Evolutionary conservation across 2,797 vertebrate genomes (phyloP).

Genomic region (Garrulus glandarius): DNA sequence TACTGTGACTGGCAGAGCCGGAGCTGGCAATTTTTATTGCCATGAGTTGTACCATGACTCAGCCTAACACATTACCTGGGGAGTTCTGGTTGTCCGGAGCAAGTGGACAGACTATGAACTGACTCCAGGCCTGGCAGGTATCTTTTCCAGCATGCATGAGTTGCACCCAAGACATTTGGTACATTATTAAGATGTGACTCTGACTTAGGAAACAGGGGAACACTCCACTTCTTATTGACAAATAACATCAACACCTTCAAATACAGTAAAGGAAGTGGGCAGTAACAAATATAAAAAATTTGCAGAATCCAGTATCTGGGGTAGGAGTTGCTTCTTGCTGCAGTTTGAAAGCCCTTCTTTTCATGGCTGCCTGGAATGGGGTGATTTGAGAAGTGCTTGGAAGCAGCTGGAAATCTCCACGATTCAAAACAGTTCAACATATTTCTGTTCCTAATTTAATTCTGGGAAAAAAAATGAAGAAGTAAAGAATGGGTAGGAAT

Average conservation of each 20-base stretch:
- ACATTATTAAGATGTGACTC: neutral
- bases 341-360: neutral
- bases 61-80: neutral
- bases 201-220: neutral
- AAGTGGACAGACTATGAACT: neutral
- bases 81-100: neutral
- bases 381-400: neutral
- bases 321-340: neutral
- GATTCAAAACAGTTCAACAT: neutral
- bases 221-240: neutral
- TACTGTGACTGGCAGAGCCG: neutral
- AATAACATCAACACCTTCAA: neutral
- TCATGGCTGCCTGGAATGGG: neutral
- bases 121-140: neutral
- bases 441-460: neutral
- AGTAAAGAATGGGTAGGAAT: neutral
- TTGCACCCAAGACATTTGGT: neutral
- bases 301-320: neutral
- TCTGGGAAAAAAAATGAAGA: neutral
- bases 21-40: neutral
- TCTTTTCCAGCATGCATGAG: neutral
- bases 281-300: neutral
- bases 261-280: neutral
- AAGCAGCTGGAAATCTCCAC: neutral
- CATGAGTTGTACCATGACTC: neutral